A percentile compares a stretch with the other conserved stretches of the same genome.
These are phyloP conservation scores for Deladenus siricidicola DNA, from an alignment of 2,888 invertebrate genomes.

Conservation along the genomic window DNA sequence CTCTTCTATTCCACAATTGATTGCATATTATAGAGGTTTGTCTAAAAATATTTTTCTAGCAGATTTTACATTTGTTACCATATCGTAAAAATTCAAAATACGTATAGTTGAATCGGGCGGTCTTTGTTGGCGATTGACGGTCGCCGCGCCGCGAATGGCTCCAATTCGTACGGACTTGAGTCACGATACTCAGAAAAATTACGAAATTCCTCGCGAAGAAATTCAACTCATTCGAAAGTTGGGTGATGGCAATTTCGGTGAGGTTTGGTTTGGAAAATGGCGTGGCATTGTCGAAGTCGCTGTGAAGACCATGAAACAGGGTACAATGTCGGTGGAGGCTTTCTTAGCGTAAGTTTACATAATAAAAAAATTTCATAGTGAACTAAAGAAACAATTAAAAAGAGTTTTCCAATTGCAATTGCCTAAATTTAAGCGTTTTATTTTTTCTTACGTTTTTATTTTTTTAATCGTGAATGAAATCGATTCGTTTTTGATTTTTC, in stretches of 20 bases:
- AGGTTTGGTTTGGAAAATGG: conserved; percentile 72
- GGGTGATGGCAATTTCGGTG: conserved; percentile 92
- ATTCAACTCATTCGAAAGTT: conserved; percentile 77
- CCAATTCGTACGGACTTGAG: conserved; percentile 95
- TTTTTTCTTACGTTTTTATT: conserved; percentile 2
- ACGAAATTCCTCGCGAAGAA: conserved; percentile 85
- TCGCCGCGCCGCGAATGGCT: conserved; percentile 85
- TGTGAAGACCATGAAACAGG: conserved; percentile 87
- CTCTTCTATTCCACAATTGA: conserved; percentile 78
- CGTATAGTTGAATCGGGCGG: conserved; percentile 77
- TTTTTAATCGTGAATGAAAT: too few species aligned
- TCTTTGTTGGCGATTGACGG: conserved; percentile 81
- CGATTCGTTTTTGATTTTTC: too few species aligned
- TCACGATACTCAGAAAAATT: conserved; percentile 84
- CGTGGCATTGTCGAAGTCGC: conserved; percentile 86
- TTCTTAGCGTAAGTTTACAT: conserved; percentile 62
- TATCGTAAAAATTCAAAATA: not conserved
- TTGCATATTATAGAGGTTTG: conserved; percentile 74
- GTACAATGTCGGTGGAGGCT: conserved; percentile 91
- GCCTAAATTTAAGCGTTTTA: not conserved
- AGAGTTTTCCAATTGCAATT: too few species aligned
- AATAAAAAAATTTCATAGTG: too few species aligned
- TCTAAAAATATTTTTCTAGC: not conserved
- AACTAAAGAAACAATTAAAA: not conserved
- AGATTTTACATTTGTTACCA: conserved; percentile 3